These are phyloP conservation scores for Chelonus formosanus DNA, from an alignment of 2,888 invertebrate species.

Conservation along the genomic window DNA sequence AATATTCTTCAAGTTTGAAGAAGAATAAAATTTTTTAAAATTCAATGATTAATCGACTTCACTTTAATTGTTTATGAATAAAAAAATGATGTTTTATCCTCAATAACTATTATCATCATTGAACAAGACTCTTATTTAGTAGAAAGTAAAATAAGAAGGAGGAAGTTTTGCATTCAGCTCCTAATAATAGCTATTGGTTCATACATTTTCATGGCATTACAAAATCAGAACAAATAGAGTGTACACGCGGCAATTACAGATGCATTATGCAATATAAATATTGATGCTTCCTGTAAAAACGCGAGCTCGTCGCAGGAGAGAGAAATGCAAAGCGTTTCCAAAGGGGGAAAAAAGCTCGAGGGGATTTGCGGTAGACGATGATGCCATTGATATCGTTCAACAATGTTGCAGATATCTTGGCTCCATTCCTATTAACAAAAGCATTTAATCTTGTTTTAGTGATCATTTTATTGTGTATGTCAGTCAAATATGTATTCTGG, in stretches of 20 bases:
- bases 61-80: too few species aligned
- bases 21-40: neutral
- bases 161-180: conserved; percentile 57
- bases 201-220: conserved; percentile 65
- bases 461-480: neutral
- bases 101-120: conserved; percentile 7
- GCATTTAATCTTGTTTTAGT: conserved; percentile 16
- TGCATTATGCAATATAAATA: conserved; percentile 66
- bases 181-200: conserved; percentile 63
- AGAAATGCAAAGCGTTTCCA: conserved; percentile 59
- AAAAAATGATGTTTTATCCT: neutral
- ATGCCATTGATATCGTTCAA: conserved; percentile 12
- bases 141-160: conserved; percentile 23
- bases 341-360: conserved; percentile 39
- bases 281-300: conserved; percentile 64
- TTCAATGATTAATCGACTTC: too few species aligned
- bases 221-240: conserved; percentile 65
- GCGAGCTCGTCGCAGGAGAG: conserved; percentile 46
- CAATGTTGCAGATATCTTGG: neutral
- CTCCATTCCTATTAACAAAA: conserved; percentile 3
- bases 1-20: neutral
- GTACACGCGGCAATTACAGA: conserved; percentile 63
- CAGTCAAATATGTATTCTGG: conserved; percentile 24
- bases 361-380: conserved; percentile 31
- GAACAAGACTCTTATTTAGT: neutral